Evolutionary conservation across 2,888 invertebrate genomes (phyloP), one percentile per base, ranked within the genome.

Genomic region (Hirtodrosophila confusa): DNA sequence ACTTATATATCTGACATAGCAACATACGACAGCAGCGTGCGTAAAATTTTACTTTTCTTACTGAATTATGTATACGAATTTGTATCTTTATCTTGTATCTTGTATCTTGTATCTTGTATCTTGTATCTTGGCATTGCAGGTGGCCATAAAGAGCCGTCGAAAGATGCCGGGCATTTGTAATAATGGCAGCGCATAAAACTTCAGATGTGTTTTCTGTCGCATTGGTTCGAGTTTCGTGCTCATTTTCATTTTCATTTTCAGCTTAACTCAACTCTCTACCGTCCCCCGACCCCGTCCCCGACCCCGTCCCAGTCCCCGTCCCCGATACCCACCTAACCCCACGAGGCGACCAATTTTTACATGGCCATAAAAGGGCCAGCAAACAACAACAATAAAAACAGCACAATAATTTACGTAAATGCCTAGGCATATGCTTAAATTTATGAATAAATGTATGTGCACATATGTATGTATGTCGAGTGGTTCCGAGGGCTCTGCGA

Each of bases 51-150:
- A 24, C 55, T 36, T 6, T 39, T 58, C 56, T 17, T 11, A 39
- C 66, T 78, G 63, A 78, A 80, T 76, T 83, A 79, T 75, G 72
- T 72, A 83, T 72, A 80, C 60, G 73, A 75, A 80, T 79, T 74
- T 79, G 73, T 75, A 63, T 63, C 36, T 72, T 65, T 17, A 17
- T 17, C 17, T 17, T 17, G 17, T 17, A 17, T 17, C 17, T 66
- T 70, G 6, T 27, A 64, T 56, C 67, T 43, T 69, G 66, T 17
- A 17, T 17, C 17, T 17, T 17, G 17, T 17, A 17, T 17, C 17
- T 66, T 70, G 6, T 27, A 64, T 56, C 67, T 43, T 69, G 66
- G 55, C 75, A 75, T 77, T 86, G 85, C 86, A 86, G 86, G 86
- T 86, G 83, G 74, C 63, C 77, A 79, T 85, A 80, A 75, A 72